Evolutionary conservation across 2,113 vertebrate species (phyloP).

Genomic region (Cyprinus carpio): DNA sequence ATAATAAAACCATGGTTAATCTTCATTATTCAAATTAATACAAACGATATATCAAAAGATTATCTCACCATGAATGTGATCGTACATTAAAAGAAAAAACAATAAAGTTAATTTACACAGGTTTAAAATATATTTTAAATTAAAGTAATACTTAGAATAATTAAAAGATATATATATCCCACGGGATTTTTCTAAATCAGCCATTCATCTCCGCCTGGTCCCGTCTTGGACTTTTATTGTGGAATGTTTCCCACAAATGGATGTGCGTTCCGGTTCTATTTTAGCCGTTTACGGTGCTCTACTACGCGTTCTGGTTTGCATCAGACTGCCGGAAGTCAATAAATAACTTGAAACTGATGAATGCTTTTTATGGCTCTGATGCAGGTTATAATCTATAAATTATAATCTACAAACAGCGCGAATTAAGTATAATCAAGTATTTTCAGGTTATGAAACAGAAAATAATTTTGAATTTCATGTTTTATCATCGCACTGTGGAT

Average conservation of each 20-base stretch:
- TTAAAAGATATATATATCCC: not conserved
- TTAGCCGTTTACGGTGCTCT: constrained; percentile 54
- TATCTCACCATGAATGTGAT: not conserved
- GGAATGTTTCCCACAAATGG: constrained; percentile 73
- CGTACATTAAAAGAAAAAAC: not conserved
- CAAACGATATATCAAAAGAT: not conserved
- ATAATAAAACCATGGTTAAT: too few relatives aligned
- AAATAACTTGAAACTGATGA: constrained; percentile 43
- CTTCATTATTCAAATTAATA: not conserved
- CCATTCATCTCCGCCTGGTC: not conserved
- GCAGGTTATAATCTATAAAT: not conserved
- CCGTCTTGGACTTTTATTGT: constrained; percentile 62
- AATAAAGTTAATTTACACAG: not conserved
- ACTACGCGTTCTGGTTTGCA: constrained; percentile 52
- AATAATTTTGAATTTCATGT: not conserved
- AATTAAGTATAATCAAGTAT: not conserved
- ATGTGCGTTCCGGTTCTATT: constrained; percentile 75
- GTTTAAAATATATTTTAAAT: not conserved
- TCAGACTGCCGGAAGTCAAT: constrained; percentile 71
- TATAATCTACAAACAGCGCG: not conserved
- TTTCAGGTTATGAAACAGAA: not conserved
- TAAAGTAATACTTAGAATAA: not conserved
- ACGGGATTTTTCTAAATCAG: not conserved
- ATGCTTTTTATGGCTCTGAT: constrained; percentile 49
- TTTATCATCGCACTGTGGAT: not conserved